These are phyloP conservation scores for Diadophis punctatus DNA, from an alignment of 2,113 vertebrate species.

Conservation along the genomic window DNA sequence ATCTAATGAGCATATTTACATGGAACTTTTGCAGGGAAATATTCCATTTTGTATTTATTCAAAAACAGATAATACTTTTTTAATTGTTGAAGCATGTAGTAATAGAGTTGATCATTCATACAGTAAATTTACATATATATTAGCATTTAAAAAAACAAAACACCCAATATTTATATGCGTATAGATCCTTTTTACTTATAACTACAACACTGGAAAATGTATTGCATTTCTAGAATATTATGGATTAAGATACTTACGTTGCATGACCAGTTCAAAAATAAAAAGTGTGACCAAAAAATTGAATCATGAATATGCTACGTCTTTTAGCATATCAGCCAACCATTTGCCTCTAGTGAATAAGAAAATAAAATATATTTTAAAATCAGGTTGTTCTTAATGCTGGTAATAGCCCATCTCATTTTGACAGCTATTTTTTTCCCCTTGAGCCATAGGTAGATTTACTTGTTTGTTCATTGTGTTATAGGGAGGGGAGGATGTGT, in stretches of 20 bases:
- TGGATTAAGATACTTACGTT: not conserved
- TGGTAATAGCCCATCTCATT: constrained; percentile 22
- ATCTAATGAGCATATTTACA: not conserved
- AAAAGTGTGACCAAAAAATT: not conserved
- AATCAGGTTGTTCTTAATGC: constrained; percentile 8
- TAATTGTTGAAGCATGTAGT: not conserved
- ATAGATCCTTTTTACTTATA: not conserved
- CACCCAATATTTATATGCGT: not conserved
- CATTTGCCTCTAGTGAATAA: constrained; percentile 6
- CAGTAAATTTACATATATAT: not conserved
- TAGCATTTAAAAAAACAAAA: not conserved
- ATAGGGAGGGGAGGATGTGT: constrained; percentile 22
- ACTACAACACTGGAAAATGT: not conserved
- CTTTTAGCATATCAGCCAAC: not conserved
- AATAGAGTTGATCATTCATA: not conserved
- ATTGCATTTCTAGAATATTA: not conserved
- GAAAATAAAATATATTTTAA: not conserved
- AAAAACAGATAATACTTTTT: not conserved
- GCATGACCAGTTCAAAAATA: not conserved
- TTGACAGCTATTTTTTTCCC: constrained; percentile 21
- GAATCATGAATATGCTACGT: not conserved
- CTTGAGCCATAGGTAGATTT: constrained; percentile 35
- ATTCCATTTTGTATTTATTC: not conserved
- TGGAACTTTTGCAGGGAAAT: not conserved
- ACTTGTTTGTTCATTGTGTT: constrained; percentile 47